These are phyloP conservation scores for Ips nitidus DNA, from an alignment of 1,140 invertebrate genomes.

Conservation along the genomic window DNA sequence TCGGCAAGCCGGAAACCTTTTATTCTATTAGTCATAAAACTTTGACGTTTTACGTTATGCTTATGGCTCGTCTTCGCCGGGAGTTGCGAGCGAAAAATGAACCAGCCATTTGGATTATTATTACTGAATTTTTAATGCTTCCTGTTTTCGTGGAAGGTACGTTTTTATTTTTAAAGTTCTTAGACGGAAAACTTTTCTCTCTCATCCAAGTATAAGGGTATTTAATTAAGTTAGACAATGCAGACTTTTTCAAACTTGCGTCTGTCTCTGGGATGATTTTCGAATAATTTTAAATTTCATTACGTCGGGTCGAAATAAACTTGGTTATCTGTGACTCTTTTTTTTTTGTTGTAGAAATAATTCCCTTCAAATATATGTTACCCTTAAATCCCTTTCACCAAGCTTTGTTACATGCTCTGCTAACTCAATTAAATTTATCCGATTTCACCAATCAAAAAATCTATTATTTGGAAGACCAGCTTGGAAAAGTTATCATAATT, in stretches of 20 bases:
- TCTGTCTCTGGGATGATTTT: background rate
- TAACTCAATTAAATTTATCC: no score
- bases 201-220: background rate
- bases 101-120: slow-evolving; percentile 2
- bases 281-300: slow-evolving; percentile 9
- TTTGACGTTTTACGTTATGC: no score
- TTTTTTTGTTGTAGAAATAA: background rate
- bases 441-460: no score
- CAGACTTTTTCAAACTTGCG: slow-evolving; percentile 9
- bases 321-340: background rate
- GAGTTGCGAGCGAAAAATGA: background rate
- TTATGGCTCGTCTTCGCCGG: no score
- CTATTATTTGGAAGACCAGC: no score
- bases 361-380: no score
- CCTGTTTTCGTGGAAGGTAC: slow-evolving; percentile 12
- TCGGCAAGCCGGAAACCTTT: no score
- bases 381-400: no score
- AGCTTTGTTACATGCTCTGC: no score
- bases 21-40: no score
- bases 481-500: no score
- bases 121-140: slow-evolving; percentile 13
- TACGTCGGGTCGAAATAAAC: background rate
- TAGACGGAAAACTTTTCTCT: slow-evolving; percentile 13
- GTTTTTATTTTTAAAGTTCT: slow-evolving; percentile 4
- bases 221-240: slow-evolving; percentile 21